These are phyloP conservation scores for Synanthedon formicaeformis DNA, from an alignment of 2,888 invertebrate genomes.

Conservation along the genomic window DNA sequence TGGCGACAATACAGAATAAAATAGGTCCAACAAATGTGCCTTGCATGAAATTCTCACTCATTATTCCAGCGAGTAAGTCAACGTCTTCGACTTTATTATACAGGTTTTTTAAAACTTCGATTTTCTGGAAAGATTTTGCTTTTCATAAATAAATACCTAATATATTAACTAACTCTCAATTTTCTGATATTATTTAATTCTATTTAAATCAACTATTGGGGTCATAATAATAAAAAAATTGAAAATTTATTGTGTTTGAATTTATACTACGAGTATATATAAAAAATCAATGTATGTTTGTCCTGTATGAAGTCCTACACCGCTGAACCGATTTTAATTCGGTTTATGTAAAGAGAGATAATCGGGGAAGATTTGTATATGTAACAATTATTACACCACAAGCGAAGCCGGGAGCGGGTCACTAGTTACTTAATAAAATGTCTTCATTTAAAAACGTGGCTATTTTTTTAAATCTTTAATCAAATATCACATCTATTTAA, in stretches of 20 bases:
- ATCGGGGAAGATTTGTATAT: no score
- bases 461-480: no score
- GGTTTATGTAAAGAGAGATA: no score
- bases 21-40: slow-evolving; percentile 38
- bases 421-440: not conserved
- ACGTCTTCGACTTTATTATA: slow-evolving; percentile 40
- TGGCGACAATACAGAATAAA: slow-evolving; percentile 43
- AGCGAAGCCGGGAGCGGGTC: no score
- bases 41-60: slow-evolving; percentile 34
- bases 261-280: no score
- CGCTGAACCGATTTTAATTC: no score
- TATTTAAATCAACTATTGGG: no score
- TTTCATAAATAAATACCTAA: not conserved
- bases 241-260: no score
- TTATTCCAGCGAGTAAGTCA: slow-evolving; percentile 41
- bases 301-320: no score
- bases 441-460: not conserved
- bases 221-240: no score
- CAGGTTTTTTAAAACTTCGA: slow-evolving; percentile 30
- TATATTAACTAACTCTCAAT: not conserved
- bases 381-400: not conserved
- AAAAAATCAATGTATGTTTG: no score
- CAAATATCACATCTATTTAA: not conserved
- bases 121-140: slow-evolving; percentile 27
- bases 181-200: no score